Conservation (phyloP, 2,113 vertebrate species). For the Rhinolophus ferrumequinum region DNA sequence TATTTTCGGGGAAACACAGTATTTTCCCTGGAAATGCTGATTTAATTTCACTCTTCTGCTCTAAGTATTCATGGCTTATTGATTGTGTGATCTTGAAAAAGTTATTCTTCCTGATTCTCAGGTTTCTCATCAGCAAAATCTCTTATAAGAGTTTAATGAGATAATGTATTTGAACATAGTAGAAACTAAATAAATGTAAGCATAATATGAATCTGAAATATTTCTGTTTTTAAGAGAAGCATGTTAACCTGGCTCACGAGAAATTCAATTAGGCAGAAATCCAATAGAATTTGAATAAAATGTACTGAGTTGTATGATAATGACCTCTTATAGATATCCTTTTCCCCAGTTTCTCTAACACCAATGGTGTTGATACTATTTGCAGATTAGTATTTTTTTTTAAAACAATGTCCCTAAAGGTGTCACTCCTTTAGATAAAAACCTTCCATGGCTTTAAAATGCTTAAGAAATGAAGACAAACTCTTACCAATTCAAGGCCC, state of each 20-base stretch:
- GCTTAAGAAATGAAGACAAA: neutral
- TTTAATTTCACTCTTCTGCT: constrained; percentile 34
- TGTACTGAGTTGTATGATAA: neutral
- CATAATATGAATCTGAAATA: neutral
- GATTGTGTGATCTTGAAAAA: neutral
- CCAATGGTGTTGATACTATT: neutral
- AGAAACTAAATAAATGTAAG: neutral
- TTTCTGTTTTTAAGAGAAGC: constrained; percentile 5
- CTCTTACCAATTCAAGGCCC: neutral
- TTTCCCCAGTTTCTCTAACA: neutral
- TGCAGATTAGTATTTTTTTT: neutral
- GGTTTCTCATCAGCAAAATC: constrained; percentile 33
- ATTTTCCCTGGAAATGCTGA: neutral
- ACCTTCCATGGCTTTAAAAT: neutral
- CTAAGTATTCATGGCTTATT: neutral
- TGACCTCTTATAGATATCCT: neutral
- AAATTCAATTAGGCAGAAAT: constrained; percentile 35
- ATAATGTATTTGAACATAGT: neutral
- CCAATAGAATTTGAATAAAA: constrained; percentile 37
- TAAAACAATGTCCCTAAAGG: neutral
- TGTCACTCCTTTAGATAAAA: neutral
- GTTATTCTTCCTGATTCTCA: neutral
- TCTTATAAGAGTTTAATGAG: neutral
- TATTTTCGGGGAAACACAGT: no score
- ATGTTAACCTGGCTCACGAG: neutral